phyloP scores from a whole-genome alignment of 2,113 vertebrate species.

The Gadus chalcogrammus region DNA sequence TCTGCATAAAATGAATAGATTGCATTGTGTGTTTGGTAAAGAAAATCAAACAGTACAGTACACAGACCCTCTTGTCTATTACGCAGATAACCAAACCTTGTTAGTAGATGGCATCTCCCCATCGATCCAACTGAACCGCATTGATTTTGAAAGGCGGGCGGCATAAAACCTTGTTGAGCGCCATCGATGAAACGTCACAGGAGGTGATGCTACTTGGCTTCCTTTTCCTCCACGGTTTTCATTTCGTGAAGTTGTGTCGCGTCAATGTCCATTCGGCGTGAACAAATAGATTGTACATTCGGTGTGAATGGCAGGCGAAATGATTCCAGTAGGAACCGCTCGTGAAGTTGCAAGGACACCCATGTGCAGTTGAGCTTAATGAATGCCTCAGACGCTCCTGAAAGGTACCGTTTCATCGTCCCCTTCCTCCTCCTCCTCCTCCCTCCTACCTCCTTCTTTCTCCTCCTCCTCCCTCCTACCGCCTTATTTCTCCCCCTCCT shows the following conservation, averaged over 20 bases:
- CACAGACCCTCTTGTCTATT: conserved; percentile 21
- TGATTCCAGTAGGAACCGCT: background rate
- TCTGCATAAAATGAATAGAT: conserved; percentile 38
- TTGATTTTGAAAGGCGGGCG: conserved; percentile 25
- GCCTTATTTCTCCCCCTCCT: no score
- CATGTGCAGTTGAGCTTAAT: background rate
- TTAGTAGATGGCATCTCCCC: conserved; percentile 7
- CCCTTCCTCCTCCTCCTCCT: no score
- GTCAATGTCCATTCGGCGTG: background rate
- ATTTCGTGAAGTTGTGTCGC: background rate
- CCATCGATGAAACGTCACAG: background rate
- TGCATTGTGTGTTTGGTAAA: conserved; percentile 17
- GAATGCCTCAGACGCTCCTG: no score
- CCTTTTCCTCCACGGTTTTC: background rate
- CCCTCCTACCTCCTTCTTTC: no score
- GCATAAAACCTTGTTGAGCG: conserved; percentile 21
- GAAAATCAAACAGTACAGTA: background rate
- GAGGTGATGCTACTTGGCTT: background rate
- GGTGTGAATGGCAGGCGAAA: background rate
- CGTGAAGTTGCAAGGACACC: no score
- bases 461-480: no score
- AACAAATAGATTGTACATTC: background rate
- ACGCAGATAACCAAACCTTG: conserved; percentile 6
- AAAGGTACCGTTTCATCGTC: no score
- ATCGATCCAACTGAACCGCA: background rate